Evolutionary conservation across 2,888 invertebrate species (phyloP).

Genomic region (Anarsia innoxiella): DNA sequence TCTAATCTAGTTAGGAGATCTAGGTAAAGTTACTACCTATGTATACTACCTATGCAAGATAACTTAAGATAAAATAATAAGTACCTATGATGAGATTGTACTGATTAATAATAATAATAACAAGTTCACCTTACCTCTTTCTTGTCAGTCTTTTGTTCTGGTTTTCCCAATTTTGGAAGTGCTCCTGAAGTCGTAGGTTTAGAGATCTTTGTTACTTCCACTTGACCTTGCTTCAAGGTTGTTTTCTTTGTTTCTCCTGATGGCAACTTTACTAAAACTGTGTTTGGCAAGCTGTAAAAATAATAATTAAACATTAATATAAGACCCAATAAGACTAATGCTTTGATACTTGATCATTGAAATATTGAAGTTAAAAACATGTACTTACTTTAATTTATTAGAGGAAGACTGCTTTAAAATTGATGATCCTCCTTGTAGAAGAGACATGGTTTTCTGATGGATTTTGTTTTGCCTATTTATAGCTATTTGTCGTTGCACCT

Average conservation of each 20-base stretch:
- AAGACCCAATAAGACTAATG: too few species aligned
- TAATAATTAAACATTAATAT: conserved; percentile 25
- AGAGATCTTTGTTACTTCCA: conserved; percentile 55
- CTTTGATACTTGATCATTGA: too few species aligned
- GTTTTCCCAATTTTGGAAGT: conserved; percentile 37
- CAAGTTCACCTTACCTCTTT: conserved; percentile 43
- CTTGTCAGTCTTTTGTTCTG: conserved; percentile 48
- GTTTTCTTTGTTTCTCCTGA: conserved; percentile 62
- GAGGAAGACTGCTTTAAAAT: conserved; percentile 63
- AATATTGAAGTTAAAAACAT: neutral
- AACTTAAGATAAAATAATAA: too few species aligned
- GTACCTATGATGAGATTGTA: too few species aligned
- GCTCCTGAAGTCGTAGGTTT: conserved; percentile 53
- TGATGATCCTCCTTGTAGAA: conserved; percentile 81
- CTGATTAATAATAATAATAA: too few species aligned
- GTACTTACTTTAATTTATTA: conserved; percentile 62
- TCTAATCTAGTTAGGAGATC: too few species aligned
- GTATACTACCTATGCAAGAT: too few species aligned
- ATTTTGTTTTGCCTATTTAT: conserved; percentile 82
- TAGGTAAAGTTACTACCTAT: too few species aligned
- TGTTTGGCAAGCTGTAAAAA: conserved; percentile 64
- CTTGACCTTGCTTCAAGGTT: conserved; percentile 51
- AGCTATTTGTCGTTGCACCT: conserved; percentile 85
- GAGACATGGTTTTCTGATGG: conserved; percentile 80
- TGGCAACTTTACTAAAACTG: conserved; percentile 63